Evolutionary conservation across 2,888 invertebrate genomes (phyloP).

Genomic region (Acronicta leporina): DNA sequence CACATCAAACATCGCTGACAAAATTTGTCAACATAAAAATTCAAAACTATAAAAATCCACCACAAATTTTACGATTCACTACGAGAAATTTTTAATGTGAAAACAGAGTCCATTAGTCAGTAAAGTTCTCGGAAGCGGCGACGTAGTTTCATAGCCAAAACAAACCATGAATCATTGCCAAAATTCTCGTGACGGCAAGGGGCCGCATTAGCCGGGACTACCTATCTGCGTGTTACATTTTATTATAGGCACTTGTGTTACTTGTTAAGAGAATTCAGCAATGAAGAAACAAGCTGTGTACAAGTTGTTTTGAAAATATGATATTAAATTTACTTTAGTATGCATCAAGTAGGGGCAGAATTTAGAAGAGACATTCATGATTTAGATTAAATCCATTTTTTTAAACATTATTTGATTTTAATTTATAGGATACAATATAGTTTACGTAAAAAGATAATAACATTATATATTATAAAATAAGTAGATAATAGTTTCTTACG

Average conservation of each 20-base stretch:
- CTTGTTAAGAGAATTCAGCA: constrained; percentile 33
- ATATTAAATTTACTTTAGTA: too few species aligned
- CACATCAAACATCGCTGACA: constrained; percentile 25
- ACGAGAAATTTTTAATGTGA: constrained; percentile 68
- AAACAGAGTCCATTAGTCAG: constrained; percentile 81
- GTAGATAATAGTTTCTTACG: too few species aligned
- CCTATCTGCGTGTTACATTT: constrained; percentile 42
- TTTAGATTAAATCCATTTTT: too few species aligned
- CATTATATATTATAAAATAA: too few species aligned
- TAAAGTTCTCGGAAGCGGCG: constrained; percentile 55
- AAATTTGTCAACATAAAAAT: constrained; percentile 57
- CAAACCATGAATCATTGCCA: constrained; percentile 88
- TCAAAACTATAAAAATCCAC: constrained; percentile 59
- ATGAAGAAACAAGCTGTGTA: constrained; percentile 3
- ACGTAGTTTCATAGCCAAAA: constrained; percentile 83
- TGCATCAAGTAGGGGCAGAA: too few species aligned
- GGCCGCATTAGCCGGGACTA: constrained; percentile 54
- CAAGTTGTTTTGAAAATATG: too few species aligned
- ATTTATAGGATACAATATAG: too few species aligned
- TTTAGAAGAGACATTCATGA: too few species aligned
- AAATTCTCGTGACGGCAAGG: constrained; percentile 66
- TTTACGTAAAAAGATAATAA: too few species aligned
- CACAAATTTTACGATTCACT: constrained; percentile 59
- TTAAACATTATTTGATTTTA: too few species aligned
- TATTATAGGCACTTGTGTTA: constrained; percentile 38